Percentiles rank a stretch among this genome's conserved stretches.
Evolutionary conservation across 2,797 vertebrate genomes (phyloP).

Genomic region (Miichthys miiuy): DNA sequence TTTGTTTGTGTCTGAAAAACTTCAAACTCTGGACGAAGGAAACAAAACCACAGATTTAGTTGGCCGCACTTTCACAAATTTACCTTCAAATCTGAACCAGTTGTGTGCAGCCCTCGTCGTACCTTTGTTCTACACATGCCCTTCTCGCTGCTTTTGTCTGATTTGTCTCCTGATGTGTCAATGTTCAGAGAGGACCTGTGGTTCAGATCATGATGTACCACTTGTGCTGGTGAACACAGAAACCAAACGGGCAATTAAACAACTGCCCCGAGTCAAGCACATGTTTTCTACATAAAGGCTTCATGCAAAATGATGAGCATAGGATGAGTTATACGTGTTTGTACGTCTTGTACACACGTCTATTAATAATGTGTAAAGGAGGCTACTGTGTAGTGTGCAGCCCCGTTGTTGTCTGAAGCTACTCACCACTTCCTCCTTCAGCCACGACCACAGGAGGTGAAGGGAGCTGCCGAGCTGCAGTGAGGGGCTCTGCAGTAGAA

Average conservation of each 20-base stretch:
- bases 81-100: background rate
- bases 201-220: conserved; percentile 28
- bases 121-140: conserved; percentile 77
- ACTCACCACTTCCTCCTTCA: conserved; percentile 81
- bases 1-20: conserved; percentile 79
- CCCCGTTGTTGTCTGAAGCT: conserved; percentile 4
- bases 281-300: background rate
- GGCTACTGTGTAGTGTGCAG: conserved; percentile 23
- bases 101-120: background rate
- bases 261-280: background rate
- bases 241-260: conserved; percentile 6
- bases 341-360: background rate
- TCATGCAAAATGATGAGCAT: background rate
- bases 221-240: conserved; percentile 55
- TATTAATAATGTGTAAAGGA: conserved; percentile 38
- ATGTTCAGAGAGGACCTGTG: conserved; percentile 12
- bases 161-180: conserved; percentile 49
- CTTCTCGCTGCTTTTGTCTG: conserved; percentile 68
- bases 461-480: conserved; percentile 35
- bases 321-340: no score
- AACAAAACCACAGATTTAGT: background rate
- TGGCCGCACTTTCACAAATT: background rate
- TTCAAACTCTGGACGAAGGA: conserved; percentile 77
- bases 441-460: conserved; percentile 55
- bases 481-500: conserved; percentile 68